These are phyloP conservation scores for Hylaeus volcanicus DNA, from an alignment of 1,140 invertebrate species.

Conservation along the genomic window DNA sequence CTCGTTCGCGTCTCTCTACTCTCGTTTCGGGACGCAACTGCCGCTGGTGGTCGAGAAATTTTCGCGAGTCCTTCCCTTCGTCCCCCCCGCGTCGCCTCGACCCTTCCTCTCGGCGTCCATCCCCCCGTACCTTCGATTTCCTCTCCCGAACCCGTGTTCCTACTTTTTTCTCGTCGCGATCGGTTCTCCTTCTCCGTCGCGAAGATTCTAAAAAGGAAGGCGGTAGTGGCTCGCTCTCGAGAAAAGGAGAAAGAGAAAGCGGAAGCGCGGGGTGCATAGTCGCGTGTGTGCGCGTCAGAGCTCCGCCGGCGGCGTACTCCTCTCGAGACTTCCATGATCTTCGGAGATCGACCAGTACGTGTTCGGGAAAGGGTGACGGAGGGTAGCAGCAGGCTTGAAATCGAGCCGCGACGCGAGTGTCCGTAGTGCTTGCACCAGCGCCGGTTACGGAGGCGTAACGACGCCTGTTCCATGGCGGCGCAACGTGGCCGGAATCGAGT, in stretches of 20 bases:
- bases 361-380: constrained; percentile 59
- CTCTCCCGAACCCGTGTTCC: constrained; percentile 26
- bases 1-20: constrained; percentile 50
- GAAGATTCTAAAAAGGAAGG: constrained; percentile 55
- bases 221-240: constrained; percentile 25
- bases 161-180: constrained; percentile 36
- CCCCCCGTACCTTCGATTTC: constrained; percentile 28
- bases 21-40: constrained; percentile 65
- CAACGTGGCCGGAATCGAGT: neutral
- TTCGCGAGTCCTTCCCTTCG: constrained; percentile 56
- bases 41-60: constrained; percentile 65
- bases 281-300: constrained; percentile 33
- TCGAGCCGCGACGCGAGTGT: constrained; percentile 6
- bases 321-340: constrained; percentile 60
- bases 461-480: neutral
- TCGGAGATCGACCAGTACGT: constrained; percentile 64
- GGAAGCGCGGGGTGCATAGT: constrained; percentile 31
- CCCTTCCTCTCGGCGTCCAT: neutral
- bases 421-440: neutral
- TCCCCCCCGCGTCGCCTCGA: constrained; percentile 28
- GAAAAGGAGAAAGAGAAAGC: constrained; percentile 28
- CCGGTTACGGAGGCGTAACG: neutral
- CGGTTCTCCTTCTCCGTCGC: constrained; percentile 26
- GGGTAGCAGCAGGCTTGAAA: constrained; percentile 43
- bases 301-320: constrained; percentile 48